Evolutionary conservation across 1,140 invertebrate species (phyloP), one percentile per base, ranked within the genome.

Genomic region (Drosophila nannoptera): DNA sequence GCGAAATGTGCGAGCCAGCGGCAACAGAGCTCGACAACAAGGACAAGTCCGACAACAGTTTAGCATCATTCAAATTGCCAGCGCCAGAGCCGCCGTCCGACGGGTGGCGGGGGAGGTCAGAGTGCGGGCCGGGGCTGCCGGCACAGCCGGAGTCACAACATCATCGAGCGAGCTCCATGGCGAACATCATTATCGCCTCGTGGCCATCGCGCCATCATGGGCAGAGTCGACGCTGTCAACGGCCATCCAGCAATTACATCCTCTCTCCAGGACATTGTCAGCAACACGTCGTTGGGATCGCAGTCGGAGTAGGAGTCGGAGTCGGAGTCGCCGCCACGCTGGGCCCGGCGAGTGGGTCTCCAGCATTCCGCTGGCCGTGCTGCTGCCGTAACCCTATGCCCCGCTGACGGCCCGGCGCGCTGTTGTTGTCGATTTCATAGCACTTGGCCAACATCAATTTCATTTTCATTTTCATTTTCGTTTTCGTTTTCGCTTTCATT

Each of bases 11-110:
- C 40, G n/a, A 60, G 75, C 73, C 80, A 68, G 66, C 46, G 76
- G 80, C 72, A 66, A 83, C 78, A 75, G 78, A 83, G 76, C 60
- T 69, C 69, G 74, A 76, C 80, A 43, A 49, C 60, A 54, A 38
- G 9, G 5, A 35, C 46, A 49, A 40, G 9, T 12, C 12, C 48
- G 35, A 53, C 56, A 35, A 53, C 65, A 63, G 56, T 73, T 71
- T 74, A 71, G 68, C 72, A 74, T 70, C 68, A 74, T 71, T 71
- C 61, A 71, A 69, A 69, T 69, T 73, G 70, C 53, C 45, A 16
- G 35, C 33, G 59, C 31, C 38, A 50, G 36, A 7, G 38, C 35
- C 8, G 35, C 2, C 6, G 35, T 36, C 46, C 29, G 33, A 36
- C 22, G 11, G 53, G 35, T 36, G 1, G n/a, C n/a, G n/a, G n/a